Evolutionary conservation across 1,140 invertebrate species (phyloP).

Genomic region (Aphelenchoides besseyi): DNA sequence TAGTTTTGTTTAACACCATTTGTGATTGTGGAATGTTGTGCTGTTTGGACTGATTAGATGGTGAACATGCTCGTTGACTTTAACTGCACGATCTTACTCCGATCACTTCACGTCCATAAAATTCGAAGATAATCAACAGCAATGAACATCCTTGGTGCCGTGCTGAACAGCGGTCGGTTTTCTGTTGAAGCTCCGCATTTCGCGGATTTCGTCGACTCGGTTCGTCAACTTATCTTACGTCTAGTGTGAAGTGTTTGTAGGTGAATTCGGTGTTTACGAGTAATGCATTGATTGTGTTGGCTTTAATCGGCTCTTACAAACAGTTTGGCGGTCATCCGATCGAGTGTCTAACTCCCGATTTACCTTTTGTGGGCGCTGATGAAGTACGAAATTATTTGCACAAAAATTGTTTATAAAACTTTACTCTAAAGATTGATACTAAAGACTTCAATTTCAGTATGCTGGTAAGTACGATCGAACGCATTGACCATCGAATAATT

Average conservation of each 20-base stretch:
- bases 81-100: no score
- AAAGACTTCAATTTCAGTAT: background rate
- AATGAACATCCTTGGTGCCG: slow-evolving; percentile 26
- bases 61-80: no score
- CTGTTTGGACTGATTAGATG: background rate
- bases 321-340: slow-evolving; percentile 37
- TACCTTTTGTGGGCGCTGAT: slow-evolving; percentile 32
- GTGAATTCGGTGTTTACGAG: slow-evolving; percentile 26
- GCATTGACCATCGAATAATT: background rate
- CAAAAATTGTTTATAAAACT: no score
- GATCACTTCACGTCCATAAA: no score
- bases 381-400: no score
- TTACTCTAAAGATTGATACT: background rate
- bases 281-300: slow-evolving; percentile 33
- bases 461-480: background rate
- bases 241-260: no score
- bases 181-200: slow-evolving; percentile 22
- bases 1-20: no score
- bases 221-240: no score
- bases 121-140: background rate
- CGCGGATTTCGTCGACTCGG: slow-evolving; percentile 29
- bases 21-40: background rate
- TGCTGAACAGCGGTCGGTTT: slow-evolving; percentile 18
- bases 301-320: slow-evolving; percentile 32
- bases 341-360: slow-evolving; percentile 33